phyloP scores from a whole-genome alignment of 2,888 invertebrate genomes.

The Drosophila parthenogenetica region DNA sequence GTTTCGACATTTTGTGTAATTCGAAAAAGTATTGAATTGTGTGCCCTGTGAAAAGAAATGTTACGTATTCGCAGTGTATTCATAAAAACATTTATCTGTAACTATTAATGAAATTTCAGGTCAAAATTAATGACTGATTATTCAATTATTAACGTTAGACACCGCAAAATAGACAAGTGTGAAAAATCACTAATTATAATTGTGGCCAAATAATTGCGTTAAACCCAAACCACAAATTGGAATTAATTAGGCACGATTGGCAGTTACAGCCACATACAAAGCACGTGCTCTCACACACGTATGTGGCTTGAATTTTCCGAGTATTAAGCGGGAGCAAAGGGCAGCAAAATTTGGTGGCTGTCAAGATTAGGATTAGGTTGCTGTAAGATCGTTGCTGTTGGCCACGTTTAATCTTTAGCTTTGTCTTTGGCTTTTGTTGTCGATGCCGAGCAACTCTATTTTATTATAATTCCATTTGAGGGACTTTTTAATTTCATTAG shows the following conservation, averaged over 20 bases:
- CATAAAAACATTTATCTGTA: neutral
- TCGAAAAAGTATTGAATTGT: slow-evolving; percentile 32
- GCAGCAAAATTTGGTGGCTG: neutral
- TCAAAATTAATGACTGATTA: slow-evolving; percentile 54
- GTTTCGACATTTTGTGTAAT: slow-evolving; percentile 34
- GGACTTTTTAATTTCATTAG: slow-evolving; percentile 77
- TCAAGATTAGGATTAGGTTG: slow-evolving; percentile 6
- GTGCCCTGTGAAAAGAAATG: neutral
- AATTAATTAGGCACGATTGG: slow-evolving; percentile 70
- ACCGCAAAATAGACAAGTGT: slow-evolving; percentile 50
- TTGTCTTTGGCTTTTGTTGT: slow-evolving; percentile 46
- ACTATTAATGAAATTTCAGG: neutral
- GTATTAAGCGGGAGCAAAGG: neutral
- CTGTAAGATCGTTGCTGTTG: slow-evolving; percentile 15
- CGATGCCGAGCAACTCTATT: slow-evolving; percentile 65
- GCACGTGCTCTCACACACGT: slow-evolving; percentile 3
- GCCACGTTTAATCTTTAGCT: slow-evolving; percentile 49
- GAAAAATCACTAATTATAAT: slow-evolving; percentile 72
- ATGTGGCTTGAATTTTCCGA: slow-evolving; percentile 13
- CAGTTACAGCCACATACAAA: slow-evolving; percentile 9
- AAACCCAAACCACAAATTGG: slow-evolving; percentile 54
- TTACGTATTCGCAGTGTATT: slow-evolving; percentile 6
- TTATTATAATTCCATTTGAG: slow-evolving; percentile 76
- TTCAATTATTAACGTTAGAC: slow-evolving; percentile 42
- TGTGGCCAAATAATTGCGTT: slow-evolving; percentile 67